Percentiles rank a stretch among this genome's conserved stretches.
phyloP scores from a whole-genome alignment of 1,140 invertebrate species.

The Trichogramma pretiosum region DNA sequence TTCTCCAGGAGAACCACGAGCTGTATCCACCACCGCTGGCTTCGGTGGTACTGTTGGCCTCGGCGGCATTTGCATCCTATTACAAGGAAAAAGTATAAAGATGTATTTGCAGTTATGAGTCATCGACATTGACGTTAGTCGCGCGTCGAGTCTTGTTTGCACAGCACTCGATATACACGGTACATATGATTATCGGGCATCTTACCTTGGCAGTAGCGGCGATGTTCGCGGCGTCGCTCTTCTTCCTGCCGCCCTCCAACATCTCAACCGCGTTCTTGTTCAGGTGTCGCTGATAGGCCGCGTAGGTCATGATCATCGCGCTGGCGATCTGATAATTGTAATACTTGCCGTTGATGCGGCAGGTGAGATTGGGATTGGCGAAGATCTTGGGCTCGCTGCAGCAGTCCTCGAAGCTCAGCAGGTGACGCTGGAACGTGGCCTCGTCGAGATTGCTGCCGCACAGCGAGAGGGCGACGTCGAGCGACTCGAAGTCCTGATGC shows the following conservation, averaged over 20 bases:
- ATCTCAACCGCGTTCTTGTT: conserved; percentile 46
- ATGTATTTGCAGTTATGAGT: conserved; percentile 19
- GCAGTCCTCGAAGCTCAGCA: conserved; percentile 77
- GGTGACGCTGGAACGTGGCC: conserved; percentile 64
- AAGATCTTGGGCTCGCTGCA: conserved; percentile 70
- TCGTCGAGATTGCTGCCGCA: conserved; percentile 66
- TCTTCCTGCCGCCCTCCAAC: conserved; percentile 37
- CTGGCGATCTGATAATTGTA: conserved; percentile 83
- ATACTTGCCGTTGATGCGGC: conserved; percentile 78
- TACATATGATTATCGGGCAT: too few species aligned
- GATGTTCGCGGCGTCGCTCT: conserved; percentile 19
- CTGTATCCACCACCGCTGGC: conserved; percentile 33
- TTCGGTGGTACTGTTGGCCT: not conserved
- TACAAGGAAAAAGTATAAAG: too few species aligned
- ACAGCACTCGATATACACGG: too few species aligned
- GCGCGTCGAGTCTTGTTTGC: too few species aligned
- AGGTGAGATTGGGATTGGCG: conserved; percentile 76
- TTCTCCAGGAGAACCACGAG: conserved; percentile 55
- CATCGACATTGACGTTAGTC: conserved; percentile 41
- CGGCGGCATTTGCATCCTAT: too few species aligned
- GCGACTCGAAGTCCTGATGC: conserved; percentile 1
- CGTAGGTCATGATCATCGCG: conserved; percentile 75
- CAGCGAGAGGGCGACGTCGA: conserved; percentile 64
- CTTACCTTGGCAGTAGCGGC: too few species aligned
- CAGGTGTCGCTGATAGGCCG: conserved; percentile 75